Conservation (phyloP, 53 echinoderm and acorn worm genomes). For the Patiria pectinifera region DNA sequence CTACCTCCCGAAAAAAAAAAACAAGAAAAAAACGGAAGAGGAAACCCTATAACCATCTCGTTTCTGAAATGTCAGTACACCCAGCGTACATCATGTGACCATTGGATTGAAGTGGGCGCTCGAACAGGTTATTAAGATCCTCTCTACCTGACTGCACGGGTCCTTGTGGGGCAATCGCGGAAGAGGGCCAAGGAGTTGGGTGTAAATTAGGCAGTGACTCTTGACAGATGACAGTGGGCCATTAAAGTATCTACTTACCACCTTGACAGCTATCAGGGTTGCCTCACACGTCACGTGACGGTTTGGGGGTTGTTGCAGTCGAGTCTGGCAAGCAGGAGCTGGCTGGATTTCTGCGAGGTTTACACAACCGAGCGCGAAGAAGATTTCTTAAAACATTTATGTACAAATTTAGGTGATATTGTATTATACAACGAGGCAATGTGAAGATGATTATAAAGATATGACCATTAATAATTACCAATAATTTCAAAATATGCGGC, state of each 20-base stretch:
- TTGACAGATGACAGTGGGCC: conserved; percentile 63
- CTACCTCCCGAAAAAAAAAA: neutral
- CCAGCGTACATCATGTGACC: conserved; percentile 28
- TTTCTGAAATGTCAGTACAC: conserved; percentile 25
- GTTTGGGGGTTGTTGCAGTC: neutral
- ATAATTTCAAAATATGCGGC: no score
- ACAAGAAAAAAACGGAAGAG: neutral
- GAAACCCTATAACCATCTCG: conserved; percentile 42
- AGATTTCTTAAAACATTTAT: neutral
- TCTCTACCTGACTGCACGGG: conserved; percentile 32
- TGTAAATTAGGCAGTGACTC: conserved; percentile 63
- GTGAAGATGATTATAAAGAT: no score
- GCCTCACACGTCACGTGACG: conserved; percentile 30
- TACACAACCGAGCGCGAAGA: neutral
- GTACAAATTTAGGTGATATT: no score
- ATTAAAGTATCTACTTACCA: conserved; percentile 67
- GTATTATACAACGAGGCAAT: no score
- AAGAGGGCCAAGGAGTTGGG: conserved; percentile 50
- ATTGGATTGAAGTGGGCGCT: conserved; percentile 47
- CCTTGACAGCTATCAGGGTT: conserved; percentile 52
- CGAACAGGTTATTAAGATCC: conserved; percentile 55
- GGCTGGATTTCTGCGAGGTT: neutral
- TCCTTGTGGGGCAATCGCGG: conserved; percentile 59
- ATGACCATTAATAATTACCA: no score
- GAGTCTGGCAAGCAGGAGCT: neutral